Evolutionary conservation across 2,888 invertebrate species (phyloP).

Genomic region (Cremastinae sp.): DNA sequence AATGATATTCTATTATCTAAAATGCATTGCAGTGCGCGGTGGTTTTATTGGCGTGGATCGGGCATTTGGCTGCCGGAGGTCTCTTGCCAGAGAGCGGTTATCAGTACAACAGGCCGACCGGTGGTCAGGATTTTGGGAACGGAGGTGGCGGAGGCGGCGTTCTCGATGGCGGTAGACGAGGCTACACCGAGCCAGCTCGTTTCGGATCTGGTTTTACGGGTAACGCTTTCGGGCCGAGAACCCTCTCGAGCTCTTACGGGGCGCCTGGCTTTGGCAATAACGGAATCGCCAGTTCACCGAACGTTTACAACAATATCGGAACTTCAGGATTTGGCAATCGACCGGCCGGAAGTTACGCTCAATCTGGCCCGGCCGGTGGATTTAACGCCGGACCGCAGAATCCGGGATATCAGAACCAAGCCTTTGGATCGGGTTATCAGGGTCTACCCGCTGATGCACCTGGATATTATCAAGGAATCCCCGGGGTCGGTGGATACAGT

Average conservation of each 20-base stretch:
- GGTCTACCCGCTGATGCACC: conserved; percentile 42
- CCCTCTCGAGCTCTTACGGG: conserved; percentile 52
- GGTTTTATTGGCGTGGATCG: conserved; percentile 69
- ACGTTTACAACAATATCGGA: conserved; percentile 51
- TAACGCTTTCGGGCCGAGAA: conserved; percentile 55
- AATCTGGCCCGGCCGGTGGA: conserved; percentile 59
- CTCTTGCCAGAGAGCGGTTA: conserved; percentile 73
- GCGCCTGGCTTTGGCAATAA: conserved; percentile 55
- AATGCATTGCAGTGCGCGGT: conserved; percentile 67
- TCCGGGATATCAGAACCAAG: conserved; percentile 54
- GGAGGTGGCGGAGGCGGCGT: conserved; percentile 34
- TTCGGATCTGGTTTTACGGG: conserved; percentile 53
- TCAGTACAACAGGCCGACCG: conserved; percentile 75
- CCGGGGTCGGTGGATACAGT: conserved; percentile 54
- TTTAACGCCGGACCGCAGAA: conserved; percentile 47
- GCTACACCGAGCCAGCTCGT: conserved; percentile 48
- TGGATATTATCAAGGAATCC: conserved; percentile 56
- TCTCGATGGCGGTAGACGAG: conserved; percentile 49
- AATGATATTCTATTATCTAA: conserved; percentile 39
- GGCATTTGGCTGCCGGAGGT: conserved; percentile 70
- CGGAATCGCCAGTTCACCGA: conserved; percentile 63
- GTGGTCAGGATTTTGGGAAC: conserved; percentile 60
- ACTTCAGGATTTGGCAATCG: conserved; percentile 58
- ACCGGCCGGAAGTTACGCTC: conserved; percentile 65
- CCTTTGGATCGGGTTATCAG: conserved; percentile 60